These are phyloP conservation scores for Barnardius zonarius DNA, from an alignment of 2,113 vertebrate species.

Conservation along the genomic window DNA sequence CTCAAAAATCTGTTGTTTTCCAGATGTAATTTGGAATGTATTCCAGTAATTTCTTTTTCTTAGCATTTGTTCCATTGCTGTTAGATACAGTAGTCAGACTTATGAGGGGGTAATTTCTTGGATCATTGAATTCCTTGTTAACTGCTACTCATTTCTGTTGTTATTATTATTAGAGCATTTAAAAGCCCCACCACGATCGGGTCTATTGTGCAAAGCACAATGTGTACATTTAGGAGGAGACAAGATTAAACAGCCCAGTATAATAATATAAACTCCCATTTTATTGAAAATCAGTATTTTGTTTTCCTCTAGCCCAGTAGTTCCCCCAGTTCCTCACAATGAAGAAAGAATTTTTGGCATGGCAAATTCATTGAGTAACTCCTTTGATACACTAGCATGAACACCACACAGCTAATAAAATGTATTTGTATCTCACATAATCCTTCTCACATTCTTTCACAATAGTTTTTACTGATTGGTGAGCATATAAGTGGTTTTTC, in stretches of 20 bases:
- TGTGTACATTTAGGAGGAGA: background rate
- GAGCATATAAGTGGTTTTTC: background rate
- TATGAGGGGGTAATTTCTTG: background rate
- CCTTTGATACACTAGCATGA: background rate
- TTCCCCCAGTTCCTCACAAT: background rate
- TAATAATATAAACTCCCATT: background rate
- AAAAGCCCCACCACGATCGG: background rate
- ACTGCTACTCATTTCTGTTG: background rate
- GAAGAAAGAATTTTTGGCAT: background rate
- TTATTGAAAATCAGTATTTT: background rate
- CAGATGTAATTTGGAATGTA: background rate
- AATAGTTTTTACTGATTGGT: background rate
- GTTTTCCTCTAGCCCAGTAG: background rate
- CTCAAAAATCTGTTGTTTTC: constrained; percentile 1
- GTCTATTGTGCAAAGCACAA: background rate
- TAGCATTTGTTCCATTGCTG: background rate
- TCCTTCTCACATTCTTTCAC: background rate
- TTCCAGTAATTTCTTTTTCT: background rate
- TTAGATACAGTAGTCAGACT: background rate
- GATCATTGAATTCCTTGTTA: background rate
- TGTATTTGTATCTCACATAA: background rate
- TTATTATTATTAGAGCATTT: background rate
- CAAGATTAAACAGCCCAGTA: background rate
- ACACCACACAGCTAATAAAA: background rate
- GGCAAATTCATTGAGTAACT: background rate